These are phyloP conservation scores for Pterocles orientalis DNA, from an alignment of 2,113 vertebrate species.

Conservation along the genomic window DNA sequence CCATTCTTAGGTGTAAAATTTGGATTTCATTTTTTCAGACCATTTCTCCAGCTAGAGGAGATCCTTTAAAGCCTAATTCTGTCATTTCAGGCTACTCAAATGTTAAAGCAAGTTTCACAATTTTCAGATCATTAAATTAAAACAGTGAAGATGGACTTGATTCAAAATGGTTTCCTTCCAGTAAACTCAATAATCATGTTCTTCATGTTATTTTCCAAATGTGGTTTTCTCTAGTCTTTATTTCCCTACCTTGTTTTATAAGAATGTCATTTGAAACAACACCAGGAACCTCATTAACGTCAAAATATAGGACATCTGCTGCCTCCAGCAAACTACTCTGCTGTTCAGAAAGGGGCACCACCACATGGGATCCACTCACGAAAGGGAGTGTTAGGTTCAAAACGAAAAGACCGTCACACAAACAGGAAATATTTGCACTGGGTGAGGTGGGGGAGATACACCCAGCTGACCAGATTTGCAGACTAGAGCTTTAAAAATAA, in stretches of 20 bases:
- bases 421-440: background rate
- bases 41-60: background rate
- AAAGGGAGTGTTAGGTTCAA: background rate
- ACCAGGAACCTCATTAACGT: background rate
- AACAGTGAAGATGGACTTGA: background rate
- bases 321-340: constrained; percentile 7
- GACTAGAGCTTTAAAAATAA: background rate
- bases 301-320: constrained; percentile 33
- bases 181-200: background rate
- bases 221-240: background rate
- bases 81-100: background rate
- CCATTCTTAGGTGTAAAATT: background rate
- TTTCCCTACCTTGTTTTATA: background rate
- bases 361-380: background rate
- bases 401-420: background rate
- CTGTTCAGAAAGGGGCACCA: background rate
- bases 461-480: background rate
- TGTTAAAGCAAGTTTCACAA: background rate
- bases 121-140: background rate
- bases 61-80: background rate
- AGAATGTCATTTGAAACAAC: background rate
- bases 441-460: accelerated
- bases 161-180: background rate
- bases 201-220: background rate
- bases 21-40: background rate